Evolutionary conservation across 2,888 invertebrate genomes (phyloP).

Genomic region (Habrosyne pyritoides): DNA sequence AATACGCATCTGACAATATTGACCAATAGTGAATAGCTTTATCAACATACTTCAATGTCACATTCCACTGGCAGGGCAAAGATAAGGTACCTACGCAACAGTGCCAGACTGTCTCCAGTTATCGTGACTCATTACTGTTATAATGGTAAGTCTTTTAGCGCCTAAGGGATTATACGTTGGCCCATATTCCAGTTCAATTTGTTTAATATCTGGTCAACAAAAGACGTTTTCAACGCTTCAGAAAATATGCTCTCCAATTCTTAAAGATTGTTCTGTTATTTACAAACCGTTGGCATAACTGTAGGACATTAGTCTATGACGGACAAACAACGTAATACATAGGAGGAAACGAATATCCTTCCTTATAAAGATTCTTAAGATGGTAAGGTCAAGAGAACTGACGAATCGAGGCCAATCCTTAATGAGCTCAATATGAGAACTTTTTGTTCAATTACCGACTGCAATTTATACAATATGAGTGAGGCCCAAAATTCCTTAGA

Average conservation of each 20-base stretch:
- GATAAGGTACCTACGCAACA: constrained; percentile 32
- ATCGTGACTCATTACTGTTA: constrained; percentile 30
- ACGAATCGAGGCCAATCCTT: constrained; percentile 2
- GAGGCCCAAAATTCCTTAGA: not conserved
- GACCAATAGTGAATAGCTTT: constrained; percentile 18
- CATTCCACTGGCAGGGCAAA: constrained; percentile 21
- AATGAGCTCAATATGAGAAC: not conserved
- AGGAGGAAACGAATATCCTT: constrained; percentile 1
- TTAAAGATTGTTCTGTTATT: not conserved
- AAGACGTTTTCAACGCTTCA: no score
- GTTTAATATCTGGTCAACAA: no score
- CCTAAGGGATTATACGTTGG: no score
- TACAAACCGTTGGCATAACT: not conserved
- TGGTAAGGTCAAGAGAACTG: not conserved
- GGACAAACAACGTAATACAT: not conserved
- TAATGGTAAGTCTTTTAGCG: no score
- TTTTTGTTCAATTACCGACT: not conserved
- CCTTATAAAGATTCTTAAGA: not conserved
- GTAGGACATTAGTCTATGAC: not conserved
- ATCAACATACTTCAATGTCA: constrained; percentile 23
- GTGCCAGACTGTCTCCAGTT: constrained; percentile 19
- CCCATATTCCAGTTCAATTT: no score
- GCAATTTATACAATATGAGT: not conserved
- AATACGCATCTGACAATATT: not conserved
- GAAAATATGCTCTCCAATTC: not conserved